Conservation (phyloP, 2,888 invertebrate species). For the Pherbina coryleti region DNA sequence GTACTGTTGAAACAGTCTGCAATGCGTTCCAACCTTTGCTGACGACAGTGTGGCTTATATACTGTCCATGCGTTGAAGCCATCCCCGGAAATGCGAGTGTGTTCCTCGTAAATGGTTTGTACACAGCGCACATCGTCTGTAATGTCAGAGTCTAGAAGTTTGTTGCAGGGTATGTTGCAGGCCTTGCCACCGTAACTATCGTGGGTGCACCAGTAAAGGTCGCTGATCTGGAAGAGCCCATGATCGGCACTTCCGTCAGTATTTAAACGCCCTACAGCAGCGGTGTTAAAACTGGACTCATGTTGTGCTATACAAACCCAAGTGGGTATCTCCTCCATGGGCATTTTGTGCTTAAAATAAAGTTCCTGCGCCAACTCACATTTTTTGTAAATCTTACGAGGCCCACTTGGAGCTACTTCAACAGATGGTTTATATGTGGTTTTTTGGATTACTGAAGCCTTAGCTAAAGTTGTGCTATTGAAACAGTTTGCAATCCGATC, state of each 20-base stretch:
- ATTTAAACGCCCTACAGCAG: slow-evolving; percentile 72
- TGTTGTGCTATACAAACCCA: slow-evolving; percentile 82
- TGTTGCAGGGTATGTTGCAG: slow-evolving; percentile 75
- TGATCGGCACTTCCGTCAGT: slow-evolving; percentile 75
- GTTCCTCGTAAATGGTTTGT: slow-evolving; percentile 75
- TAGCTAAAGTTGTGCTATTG: slow-evolving; percentile 22
- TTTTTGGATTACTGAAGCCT: not conserved
- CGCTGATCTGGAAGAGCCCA: slow-evolving; percentile 81
- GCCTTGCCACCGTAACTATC: slow-evolving; percentile 70
- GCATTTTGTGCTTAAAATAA: slow-evolving; percentile 71
- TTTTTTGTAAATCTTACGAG: slow-evolving; percentile 74
- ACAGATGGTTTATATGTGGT: not conserved
- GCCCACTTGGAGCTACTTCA: not conserved
- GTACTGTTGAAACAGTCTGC: slow-evolving; percentile 48
- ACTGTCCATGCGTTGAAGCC: slow-evolving; percentile 82
- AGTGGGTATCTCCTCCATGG: slow-evolving; percentile 72
- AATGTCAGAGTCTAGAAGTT: slow-evolving; percentile 78
- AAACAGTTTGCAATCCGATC: slow-evolving; percentile 67
- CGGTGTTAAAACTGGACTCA: slow-evolving; percentile 78
- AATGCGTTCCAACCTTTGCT: slow-evolving; percentile 66
- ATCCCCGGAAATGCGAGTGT: slow-evolving; percentile 76
- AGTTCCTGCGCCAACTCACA: slow-evolving; percentile 81
- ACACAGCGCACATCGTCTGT: slow-evolving; percentile 78
- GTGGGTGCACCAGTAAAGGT: slow-evolving; percentile 77
- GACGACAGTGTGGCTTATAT: slow-evolving; percentile 74